phyloP scores from a whole-genome alignment of 1,140 invertebrate genomes.

The Drosophila carrolli region DNA sequence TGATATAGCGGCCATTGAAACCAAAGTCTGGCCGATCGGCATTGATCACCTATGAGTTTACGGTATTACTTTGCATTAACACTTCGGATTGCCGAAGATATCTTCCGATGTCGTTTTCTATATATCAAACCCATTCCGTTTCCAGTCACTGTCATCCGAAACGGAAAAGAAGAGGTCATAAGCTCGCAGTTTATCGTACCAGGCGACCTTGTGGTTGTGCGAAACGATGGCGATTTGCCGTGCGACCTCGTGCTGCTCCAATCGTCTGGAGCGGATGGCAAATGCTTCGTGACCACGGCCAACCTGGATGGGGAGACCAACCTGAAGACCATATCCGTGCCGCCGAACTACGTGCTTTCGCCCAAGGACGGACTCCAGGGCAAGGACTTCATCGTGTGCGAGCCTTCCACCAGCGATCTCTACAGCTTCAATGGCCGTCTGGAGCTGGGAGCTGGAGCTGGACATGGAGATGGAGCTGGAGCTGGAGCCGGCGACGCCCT shows the following conservation, averaged over 20 bases:
- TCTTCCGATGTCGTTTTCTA: no score
- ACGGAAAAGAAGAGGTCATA: constrained; percentile 86
- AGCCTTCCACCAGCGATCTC: constrained; percentile 88
- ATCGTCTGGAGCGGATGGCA: constrained; percentile 93
- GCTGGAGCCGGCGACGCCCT: constrained; percentile 39
- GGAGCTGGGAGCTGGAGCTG: constrained; percentile 80
- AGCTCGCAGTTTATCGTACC: constrained; percentile 87
- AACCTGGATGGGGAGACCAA: constrained; percentile 99
- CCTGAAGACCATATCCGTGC: constrained; percentile 92
- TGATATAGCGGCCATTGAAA: no score
- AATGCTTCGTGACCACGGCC: constrained; percentile 99
- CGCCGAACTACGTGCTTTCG: constrained; percentile 82
- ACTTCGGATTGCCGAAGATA: no score
- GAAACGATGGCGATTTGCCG: constrained; percentile 89
- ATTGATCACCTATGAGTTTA: no score
- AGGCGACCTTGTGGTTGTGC: constrained; percentile 90
- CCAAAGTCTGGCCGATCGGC: no score
- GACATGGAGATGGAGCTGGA: no score
- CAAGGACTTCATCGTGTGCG: constrained; percentile 88
- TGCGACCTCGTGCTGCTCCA: constrained; percentile 91
- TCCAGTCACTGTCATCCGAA: constrained; percentile 86
- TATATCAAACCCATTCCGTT: constrained; percentile 9
- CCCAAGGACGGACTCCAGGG: background rate
- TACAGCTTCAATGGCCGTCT: constrained; percentile 92
- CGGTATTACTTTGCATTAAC: no score